Conservation (phyloP, 2,113 vertebrate species). For the Gopherus evgoodei region DNA sequence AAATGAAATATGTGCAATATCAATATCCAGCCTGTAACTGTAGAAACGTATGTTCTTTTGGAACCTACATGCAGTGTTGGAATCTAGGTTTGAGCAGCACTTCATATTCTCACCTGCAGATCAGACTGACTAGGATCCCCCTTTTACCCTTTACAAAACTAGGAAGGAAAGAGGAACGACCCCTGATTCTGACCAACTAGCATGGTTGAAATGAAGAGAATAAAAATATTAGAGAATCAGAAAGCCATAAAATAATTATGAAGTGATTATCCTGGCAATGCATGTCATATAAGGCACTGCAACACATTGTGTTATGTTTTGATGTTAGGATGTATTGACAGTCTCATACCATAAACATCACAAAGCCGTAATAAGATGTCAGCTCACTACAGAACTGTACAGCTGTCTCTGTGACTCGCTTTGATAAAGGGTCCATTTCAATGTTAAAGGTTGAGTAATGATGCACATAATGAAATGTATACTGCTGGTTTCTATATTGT, state of each 20-base stretch:
- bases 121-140: not conserved
- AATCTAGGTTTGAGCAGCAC: not conserved
- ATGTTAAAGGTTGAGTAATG: not conserved
- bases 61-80: not conserved
- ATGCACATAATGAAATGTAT: not conserved
- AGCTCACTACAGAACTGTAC: not conserved
- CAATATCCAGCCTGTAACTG: not conserved
- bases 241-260: not conserved
- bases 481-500: accelerated
- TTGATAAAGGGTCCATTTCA: not conserved
- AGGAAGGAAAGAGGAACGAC: not conserved
- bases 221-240: not conserved
- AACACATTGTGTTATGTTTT: not conserved
- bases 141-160: not conserved
- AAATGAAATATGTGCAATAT: not conserved
- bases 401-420: not conserved
- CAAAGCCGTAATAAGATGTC: not conserved
- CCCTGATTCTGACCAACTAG: not conserved
- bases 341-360: not conserved
- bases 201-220: too few relatives aligned
- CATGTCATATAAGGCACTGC: not conserved
- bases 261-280: not conserved
- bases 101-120: not conserved
- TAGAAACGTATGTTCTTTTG: not conserved
- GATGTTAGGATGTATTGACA: not conserved